phyloP scores from a whole-genome alignment of 2,797 vertebrate genomes.

The Staurois parvus region DNA sequence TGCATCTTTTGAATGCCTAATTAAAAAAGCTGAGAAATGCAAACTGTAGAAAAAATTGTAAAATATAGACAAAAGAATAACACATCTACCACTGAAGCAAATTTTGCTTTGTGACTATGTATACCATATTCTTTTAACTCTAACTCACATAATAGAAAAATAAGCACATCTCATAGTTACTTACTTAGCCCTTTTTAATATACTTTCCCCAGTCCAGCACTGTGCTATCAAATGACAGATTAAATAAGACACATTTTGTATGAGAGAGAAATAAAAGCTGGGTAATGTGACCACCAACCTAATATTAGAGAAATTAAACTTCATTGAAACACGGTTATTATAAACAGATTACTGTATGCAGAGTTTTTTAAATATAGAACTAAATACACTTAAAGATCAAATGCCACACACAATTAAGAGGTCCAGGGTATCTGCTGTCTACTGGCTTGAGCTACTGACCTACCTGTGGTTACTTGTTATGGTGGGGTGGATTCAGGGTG shows the following conservation, averaged over 20 bases:
- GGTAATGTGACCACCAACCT: neutral
- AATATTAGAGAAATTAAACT: neutral
- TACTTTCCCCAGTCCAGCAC: neutral
- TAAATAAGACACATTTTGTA: neutral
- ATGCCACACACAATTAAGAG: neutral
- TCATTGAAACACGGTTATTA: neutral
- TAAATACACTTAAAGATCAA: neutral
- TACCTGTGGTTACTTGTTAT: no score
- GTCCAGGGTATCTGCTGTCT: neutral
- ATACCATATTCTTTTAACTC: neutral
- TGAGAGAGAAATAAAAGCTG: neutral
- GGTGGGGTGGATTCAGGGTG: no score
- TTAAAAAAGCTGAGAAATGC: neutral
- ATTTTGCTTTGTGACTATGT: neutral
- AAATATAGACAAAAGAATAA: neutral
- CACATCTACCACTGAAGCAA: neutral
- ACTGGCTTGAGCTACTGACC: no score
- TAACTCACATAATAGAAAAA: neutral
- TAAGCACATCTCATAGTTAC: neutral
- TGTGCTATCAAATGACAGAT: neutral
- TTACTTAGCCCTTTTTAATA: constrained; percentile 24
- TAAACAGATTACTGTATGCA: neutral
- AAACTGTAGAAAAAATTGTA: neutral
- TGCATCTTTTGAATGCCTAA: neutral
- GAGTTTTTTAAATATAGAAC: neutral